These are phyloP conservation scores for Cerastis rubricosa DNA, from an alignment of 2,888 invertebrate species.

Conservation along the genomic window DNA sequence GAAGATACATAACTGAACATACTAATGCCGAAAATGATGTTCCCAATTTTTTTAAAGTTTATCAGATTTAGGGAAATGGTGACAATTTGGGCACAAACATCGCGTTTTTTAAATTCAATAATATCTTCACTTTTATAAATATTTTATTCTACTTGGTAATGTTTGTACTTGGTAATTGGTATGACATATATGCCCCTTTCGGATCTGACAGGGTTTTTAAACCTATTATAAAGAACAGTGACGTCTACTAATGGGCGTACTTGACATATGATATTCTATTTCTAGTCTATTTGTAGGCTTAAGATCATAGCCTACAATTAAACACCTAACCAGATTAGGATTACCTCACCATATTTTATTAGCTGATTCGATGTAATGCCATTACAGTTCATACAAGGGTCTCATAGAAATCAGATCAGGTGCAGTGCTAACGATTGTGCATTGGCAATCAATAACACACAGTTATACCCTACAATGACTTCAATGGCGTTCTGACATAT, in stretches of 20 bases:
- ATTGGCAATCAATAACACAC: background rate
- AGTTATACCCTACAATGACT: background rate
- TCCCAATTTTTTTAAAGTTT: too few relatives aligned
- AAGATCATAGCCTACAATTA: background rate
- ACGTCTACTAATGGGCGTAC: background rate
- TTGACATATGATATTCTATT: background rate
- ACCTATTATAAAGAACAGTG: background rate
- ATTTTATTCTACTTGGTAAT: too few relatives aligned
- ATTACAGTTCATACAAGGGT: background rate
- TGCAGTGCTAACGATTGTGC: background rate
- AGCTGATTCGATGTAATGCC: background rate
- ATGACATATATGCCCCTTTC: too few relatives aligned
- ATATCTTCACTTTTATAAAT: too few relatives aligned
- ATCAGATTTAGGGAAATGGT: too few relatives aligned
- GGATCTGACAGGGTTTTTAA: too few relatives aligned
- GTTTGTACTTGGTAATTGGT: too few relatives aligned
- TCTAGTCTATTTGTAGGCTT: background rate
- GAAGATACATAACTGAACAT: too few relatives aligned
- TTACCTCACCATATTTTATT: background rate
- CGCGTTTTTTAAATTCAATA: too few relatives aligned
- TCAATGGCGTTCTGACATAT: background rate
- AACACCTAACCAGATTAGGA: background rate
- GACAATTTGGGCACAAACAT: too few relatives aligned
- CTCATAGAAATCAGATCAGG: background rate
- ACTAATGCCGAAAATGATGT: too few relatives aligned